Percentiles rank a stretch among this genome's conserved stretches.
phyloP scores from a whole-genome alignment of 2,113 vertebrate genomes.

The Ovibos moschatus region DNA sequence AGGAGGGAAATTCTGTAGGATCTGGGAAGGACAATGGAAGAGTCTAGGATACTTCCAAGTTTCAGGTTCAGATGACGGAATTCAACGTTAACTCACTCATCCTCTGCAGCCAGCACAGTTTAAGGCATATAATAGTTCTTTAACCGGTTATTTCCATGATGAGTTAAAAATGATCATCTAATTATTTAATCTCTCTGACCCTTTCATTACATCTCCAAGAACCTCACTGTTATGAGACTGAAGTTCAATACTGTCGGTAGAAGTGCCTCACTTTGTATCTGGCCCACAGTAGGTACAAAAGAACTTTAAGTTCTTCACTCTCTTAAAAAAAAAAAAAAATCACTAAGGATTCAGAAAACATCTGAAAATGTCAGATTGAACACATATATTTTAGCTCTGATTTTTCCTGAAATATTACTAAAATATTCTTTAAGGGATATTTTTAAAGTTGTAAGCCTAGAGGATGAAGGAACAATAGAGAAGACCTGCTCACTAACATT shows the following conservation, averaged over 20 bases:
- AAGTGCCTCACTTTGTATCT: not conserved
- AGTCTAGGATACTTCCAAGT: too few species aligned
- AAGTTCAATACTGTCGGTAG: not conserved
- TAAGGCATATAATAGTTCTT: not conserved
- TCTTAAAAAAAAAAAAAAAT: not conserved
- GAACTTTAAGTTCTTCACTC: not conserved
- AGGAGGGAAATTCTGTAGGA: not conserved
- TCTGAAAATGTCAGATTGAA: not conserved
- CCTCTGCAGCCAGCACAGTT: not conserved
- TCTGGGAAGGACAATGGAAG: not conserved
- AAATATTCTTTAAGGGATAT: not conserved
- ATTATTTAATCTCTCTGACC: not conserved
- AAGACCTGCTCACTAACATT: not conserved
- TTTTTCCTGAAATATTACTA: not conserved
- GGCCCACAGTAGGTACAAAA: not conserved
- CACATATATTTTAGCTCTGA: not conserved
- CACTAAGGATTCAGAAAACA: not conserved
- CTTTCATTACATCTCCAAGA: not conserved
- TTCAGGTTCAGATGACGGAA: not conserved
- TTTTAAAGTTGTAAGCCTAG: not conserved
- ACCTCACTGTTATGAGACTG: not conserved
- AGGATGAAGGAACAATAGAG: not conserved
- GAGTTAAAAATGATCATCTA: not conserved
- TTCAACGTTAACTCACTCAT: not conserved
- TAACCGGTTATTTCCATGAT: not conserved